Evolutionary conservation across 2,888 invertebrate genomes (phyloP).

Genomic region (Papilio protenor): DNA sequence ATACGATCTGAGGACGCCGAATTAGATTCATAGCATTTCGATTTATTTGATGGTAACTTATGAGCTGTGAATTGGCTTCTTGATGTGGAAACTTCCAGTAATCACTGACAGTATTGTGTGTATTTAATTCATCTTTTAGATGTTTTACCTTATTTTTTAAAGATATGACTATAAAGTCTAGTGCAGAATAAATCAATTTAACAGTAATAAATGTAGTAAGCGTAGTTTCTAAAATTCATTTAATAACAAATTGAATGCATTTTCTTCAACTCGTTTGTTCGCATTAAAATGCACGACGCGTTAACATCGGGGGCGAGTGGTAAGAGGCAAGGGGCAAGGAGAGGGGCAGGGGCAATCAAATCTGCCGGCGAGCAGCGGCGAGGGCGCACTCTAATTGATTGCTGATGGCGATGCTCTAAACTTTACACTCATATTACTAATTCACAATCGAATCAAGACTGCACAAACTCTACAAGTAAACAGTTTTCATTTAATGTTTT

Average conservation of each 20-base stretch:
- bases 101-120: neutral
- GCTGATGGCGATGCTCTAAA: conserved; percentile 50
- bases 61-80: conserved; percentile 32
- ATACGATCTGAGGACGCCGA: conserved; percentile 42
- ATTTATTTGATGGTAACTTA: conserved; percentile 42
- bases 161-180: neutral
- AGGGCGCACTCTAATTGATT: conserved; percentile 55
- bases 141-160: neutral
- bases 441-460: conserved; percentile 32
- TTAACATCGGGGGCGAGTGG: conserved; percentile 47
- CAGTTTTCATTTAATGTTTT: conserved; percentile 9
- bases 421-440: conserved; percentile 44
- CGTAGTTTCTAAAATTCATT: neutral
- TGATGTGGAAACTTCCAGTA: conserved; percentile 7
- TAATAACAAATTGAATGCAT: neutral
- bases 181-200: neutral
- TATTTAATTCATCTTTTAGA: neutral
- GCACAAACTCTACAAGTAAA: neutral
- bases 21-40: conserved; percentile 42
- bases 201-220: neutral
- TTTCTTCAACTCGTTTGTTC: conserved; percentile 44
- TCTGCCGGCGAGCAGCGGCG: conserved; percentile 41
- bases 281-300: conserved; percentile 54
- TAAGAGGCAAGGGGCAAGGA: conserved; percentile 41
- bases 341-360: conserved; percentile 53